A percentile compares a stretch with the other conserved stretches of the same genome.
Evolutionary conservation across 2,888 invertebrate species (phyloP).

Genomic region (Pyrocoelia pectoralis): DNA sequence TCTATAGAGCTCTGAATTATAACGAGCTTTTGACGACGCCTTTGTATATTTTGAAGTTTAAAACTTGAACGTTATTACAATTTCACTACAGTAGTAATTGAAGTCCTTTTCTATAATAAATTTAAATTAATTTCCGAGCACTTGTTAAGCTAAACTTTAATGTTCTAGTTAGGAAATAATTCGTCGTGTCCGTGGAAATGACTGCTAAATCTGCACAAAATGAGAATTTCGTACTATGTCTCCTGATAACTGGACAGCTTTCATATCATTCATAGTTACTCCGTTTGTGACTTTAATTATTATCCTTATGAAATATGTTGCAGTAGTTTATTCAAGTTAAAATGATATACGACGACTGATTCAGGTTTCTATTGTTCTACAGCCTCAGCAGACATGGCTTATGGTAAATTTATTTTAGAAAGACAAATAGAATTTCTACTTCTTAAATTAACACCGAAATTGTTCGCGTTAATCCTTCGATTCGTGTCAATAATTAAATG

Average conservation of each 20-base stretch:
- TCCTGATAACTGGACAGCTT: constrained; percentile 29
- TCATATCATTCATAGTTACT: constrained; percentile 33
- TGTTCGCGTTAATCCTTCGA: too few relatives aligned
- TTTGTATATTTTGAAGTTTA: neutral
- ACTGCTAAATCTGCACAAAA: constrained; percentile 29
- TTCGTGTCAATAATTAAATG: too few relatives aligned
- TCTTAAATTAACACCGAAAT: too few relatives aligned
- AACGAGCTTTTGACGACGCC: neutral
- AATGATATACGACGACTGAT: neutral
- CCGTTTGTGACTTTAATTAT: constrained; percentile 35
- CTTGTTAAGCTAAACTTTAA: neutral
- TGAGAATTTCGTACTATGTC: constrained; percentile 12
- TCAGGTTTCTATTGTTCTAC: constrained; percentile 6
- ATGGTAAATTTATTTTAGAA: neutral
- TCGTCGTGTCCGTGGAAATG: constrained; percentile 22
- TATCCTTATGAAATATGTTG: constrained; percentile 26
- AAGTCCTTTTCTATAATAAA: neutral
- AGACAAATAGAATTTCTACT: neutral
- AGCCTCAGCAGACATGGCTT: neutral
- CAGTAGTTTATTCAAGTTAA: neutral
- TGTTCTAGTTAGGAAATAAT: neutral
- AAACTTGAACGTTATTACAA: neutral
- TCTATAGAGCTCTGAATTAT: constrained; percentile 3
- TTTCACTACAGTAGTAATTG: neutral
- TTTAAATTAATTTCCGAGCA: neutral